Evolutionary conservation across 2,113 vertebrate species (phyloP), one percentile per base, ranked within the genome.

Genomic region (Alouatta palliata): DNA sequence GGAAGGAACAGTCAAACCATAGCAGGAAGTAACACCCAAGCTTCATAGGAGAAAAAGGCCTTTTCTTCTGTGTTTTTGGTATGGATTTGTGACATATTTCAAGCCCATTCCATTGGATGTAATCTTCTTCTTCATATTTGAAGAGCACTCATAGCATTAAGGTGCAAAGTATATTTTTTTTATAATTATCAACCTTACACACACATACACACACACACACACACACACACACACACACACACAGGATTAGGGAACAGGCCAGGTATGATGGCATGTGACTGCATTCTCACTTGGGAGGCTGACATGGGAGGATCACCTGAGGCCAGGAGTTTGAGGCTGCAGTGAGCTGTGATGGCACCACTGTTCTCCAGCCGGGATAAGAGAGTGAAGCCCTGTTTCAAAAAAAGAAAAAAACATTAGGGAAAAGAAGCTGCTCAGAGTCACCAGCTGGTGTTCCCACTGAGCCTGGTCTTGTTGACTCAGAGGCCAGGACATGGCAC

Each of bases 61-160:
- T 97, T 97, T 98, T 97, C 97, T 97, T 16, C 43, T 54, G 52
- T 40, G 12, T 16, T 82, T 56, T 87, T 92, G 43, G 25, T 96
- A 54, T 76, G 70, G 85, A 92, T 87, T 98, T 98, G 98, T 98
- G 97, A 96, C 93, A 94, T 40, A 97, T 73, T 76, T 97, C 95
- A 97, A 30, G 93, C 96, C 87, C 95, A 82, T 56, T 86, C 73
- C 91, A 30, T 35, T 96, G 91, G 96, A 96, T 91, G 96, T 97
- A 95, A 93, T 97, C 92, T 97, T 97, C 97, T 97, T 96, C 97
- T 98, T 97, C 84, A 85, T 95, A 94, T 98, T 95, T 97, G 97
- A 95, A 97, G 84, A 58, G 90, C 95, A 94, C 76, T 96, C 52
- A 27, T 13, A 71, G 97, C 66, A 56, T 70, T 92, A 25, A 92